Base-by-base conservation (phyloP, 2,113 vertebrate genomes). In the Terrapene triunguis region DNA sequence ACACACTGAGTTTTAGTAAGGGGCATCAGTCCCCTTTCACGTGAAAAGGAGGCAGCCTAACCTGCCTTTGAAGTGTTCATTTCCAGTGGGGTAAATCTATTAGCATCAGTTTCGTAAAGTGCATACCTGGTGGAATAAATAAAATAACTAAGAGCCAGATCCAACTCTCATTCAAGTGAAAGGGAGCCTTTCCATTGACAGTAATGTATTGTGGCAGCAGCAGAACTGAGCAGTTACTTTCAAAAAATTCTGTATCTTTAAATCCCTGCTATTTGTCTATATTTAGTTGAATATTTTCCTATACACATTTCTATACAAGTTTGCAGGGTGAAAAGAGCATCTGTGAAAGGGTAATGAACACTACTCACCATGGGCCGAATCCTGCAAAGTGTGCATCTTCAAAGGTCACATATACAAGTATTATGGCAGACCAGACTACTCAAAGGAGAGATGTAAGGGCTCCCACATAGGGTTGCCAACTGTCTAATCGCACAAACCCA, bases 31-130 rank as follows among this genome's bases (percentile, higher is more conserved):
- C 50, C 50, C 50, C 50, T 50, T 50, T 13, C 50, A 50, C 4
- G 50, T 50, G 50, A 50, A 92, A 95, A 96, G 93, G 89, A 94
- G 87, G 95, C 95, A 94, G 87, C 88, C 87, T 96, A 93, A 96
- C 90, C 96, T 95, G 96, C 96, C 62, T 97, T 97, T 96, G 95
- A 97, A 97, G 93, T 96, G 85, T 82, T 53, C 92, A 17, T 91
- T 35, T 95, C 89, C 94, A 93, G 90, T 96, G 89, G 93, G 12
- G 27, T 91, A 86, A 84, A 93, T 97, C 87, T 96, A 93, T 97
- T 97, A 65, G 32, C 32, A 93, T 83, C 87, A 78, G 85, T 95
- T 96, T 94, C 92, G 95, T 87, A 94, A 95, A 96, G 87, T 95
- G 93, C 89, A 96, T 96, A 96, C 87, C 95, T 96, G 79, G 90